phyloP scores from a whole-genome alignment of 2,797 vertebrate genomes.

The Anguilla pacifica region DNA sequence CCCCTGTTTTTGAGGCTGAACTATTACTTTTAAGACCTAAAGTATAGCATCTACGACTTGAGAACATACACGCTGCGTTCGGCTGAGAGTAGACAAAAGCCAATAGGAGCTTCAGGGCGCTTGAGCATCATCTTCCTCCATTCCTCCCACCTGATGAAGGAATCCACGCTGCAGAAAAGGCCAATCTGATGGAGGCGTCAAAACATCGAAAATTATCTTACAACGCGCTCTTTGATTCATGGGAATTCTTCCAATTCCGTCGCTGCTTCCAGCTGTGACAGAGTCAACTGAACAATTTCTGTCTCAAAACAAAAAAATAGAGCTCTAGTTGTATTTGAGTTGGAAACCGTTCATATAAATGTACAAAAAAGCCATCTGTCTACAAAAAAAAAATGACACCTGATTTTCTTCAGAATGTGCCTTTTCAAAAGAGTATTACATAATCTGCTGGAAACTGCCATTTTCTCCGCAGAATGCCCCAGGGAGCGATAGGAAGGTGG shows the following conservation, averaged over 20 bases:
- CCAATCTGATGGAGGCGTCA: not conserved
- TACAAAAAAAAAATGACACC: not conserved
- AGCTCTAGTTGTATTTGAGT: not conserved
- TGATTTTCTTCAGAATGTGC: not conserved
- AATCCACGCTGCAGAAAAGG: not conserved
- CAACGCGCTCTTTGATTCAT: not conserved
- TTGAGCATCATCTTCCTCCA: not conserved
- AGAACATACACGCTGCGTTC: not conserved
- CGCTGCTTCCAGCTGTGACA: not conserved
- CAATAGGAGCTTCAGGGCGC: not conserved
- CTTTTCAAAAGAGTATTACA: not conserved
- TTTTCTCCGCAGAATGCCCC: not conserved
- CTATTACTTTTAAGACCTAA: not conserved
- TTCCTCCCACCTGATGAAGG: not conserved
- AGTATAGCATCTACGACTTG: not conserved
- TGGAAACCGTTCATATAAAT: not conserved
- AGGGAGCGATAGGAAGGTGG: not conserved
- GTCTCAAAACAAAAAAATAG: not conserved
- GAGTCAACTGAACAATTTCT: not conserved
- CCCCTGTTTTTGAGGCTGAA: not conserved
- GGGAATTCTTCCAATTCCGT: not conserved
- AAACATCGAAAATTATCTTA: not conserved
- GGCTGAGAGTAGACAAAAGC: not conserved
- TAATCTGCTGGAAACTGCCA: not conserved
- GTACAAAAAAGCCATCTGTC: not conserved